Percentiles rank a stretch among this genome's conserved stretches.
Conservation (phyloP, 2,113 vertebrate genomes). For the Ranitomeya variabilis region DNA sequence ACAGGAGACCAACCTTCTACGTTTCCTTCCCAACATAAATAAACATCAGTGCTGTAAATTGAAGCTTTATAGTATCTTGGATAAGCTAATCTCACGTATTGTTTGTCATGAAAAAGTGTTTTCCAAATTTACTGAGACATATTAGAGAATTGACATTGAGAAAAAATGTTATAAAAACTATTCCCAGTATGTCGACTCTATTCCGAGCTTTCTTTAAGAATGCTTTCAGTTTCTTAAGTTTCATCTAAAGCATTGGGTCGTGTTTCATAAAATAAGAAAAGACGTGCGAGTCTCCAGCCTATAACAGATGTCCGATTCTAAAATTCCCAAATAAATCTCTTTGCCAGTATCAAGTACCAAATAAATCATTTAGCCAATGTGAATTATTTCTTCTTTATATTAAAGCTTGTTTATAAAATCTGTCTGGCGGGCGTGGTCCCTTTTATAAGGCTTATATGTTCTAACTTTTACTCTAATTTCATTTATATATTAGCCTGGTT, state of each 20-base stretch:
- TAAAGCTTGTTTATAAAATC: slow-evolving; percentile 37
- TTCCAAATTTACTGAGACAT: slow-evolving; percentile 46
- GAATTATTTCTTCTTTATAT: slow-evolving; percentile 39
- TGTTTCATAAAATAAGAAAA: slow-evolving; percentile 47
- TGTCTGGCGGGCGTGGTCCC: not conserved
- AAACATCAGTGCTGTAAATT: slow-evolving; percentile 25
- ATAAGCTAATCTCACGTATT: slow-evolving; percentile 49
- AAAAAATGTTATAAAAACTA: slow-evolving; percentile 20
- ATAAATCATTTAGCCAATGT: slow-evolving; percentile 42
- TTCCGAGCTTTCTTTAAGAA: slow-evolving; percentile 38
- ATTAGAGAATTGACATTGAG: slow-evolving; percentile 46
- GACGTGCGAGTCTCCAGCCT: slow-evolving; percentile 28
- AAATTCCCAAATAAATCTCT: slow-evolving; percentile 44
- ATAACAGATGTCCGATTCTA: slow-evolving; percentile 45
- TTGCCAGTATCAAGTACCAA: slow-evolving; percentile 51
- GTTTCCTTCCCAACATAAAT: slow-evolving; percentile 22
- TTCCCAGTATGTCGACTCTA: slow-evolving; percentile 22
- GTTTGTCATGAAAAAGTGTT: slow-evolving; percentile 42
- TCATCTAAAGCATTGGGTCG: slow-evolving; percentile 37
- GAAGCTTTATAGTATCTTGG: slow-evolving; percentile 16
- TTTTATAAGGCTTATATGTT: not conserved
- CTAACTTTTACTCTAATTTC: not conserved
- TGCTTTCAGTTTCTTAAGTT: slow-evolving; percentile 42
- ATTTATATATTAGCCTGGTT: not conserved
- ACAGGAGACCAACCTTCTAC: slow-evolving; percentile 34